Evolutionary conservation across 2,888 invertebrate genomes (phyloP), one percentile per base, ranked within the genome.

Genomic region (Patella depressa): DNA sequence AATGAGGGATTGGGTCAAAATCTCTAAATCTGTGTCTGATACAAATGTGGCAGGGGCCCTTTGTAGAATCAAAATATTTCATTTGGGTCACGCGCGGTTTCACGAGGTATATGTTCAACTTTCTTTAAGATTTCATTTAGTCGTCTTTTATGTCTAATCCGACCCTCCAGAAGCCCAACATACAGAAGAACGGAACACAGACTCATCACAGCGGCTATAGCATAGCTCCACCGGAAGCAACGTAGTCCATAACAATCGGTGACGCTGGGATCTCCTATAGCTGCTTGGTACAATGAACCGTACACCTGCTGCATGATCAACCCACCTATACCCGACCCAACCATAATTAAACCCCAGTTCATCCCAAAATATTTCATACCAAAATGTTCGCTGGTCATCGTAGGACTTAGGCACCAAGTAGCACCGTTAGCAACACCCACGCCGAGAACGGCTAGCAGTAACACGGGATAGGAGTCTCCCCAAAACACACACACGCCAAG

Each of bases 291-390:
- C 11, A 87, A 80, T 74, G 81, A 84, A 0, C 87, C 88, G 73
- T 82, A 88, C 11, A 83, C 73, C 45, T 84, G 81, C 79, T 87
- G 86, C 53, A 86, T 78, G 2, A 82, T 69, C 53, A 86, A 73
- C 2, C 87, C 87, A 14, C 83, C 83, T 17, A 87, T 77, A 3
- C 86, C 88, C 54, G 84, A 85, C 2, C 88, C 88, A 9, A 87
- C 79, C 82, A 87, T 87, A 71, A 87, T 87, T 11, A 80, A 79
- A 5, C 88, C 88, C 88, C 88, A 88, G 80, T 87, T 88, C 12
- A 85, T 77, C 9, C 85, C 87, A 76, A 88, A 88, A 80, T 85
- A 86, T 73, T 84, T 84, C 81, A 86, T 82, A 12, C 88, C 88
- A 76, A 87, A 88, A 79, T 86, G 85, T 74, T 88, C 88, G 71